Base-by-base conservation (phyloP, 2,113 vertebrate genomes). In the Microtus ochrogaster region DNA sequence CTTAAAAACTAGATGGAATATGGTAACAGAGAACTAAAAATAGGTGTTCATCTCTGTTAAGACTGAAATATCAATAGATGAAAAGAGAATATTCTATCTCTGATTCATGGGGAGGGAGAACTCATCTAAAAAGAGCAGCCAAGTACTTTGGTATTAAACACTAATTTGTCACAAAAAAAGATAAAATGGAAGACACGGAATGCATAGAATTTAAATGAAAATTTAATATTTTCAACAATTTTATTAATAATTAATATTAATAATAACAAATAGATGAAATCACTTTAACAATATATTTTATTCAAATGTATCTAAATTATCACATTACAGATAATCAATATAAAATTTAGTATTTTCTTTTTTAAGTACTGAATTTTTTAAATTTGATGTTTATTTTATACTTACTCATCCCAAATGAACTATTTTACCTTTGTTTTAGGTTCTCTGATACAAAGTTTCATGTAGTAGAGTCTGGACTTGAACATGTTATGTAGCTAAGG, bases 1-100 rank as follows among this genome's bases (percentile, higher is more conserved):
- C 76, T 88, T 94, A 55, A 92, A 97, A 78, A 91, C 68, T 84
- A 91, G 30, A 16, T 90, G n/a, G 28, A 41, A 93, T 73, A 76
- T 8, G 1, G 30, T 49, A 94, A 95, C 30, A 4, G 65, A 89
- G 83, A 92, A 92, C 86, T 94, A 92, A 95, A 94, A 87, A 72
- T 24, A 78, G 39, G 47, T 87, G n/a, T 3, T 88, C 63, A 94
- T 79, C 63, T 79, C 81, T 84, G n/a, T 91, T 89, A 90, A 77
- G 86, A 70, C 17, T 0, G 82, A 84, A 83, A 93, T 39, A 61
- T 2, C 19, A 70, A 7, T 28, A 96, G 33, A 92, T 21, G 9
- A 83, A 83, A 65, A 85, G 39, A 85, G 84, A 70, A 36, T 33
- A 70, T 70, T 47, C 19, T 86, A 86, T 49, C 65, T 70, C 41